Evolutionary conservation across 2,888 invertebrate genomes (phyloP), one percentile per base, ranked within the genome.

Genomic region (Mythimna loreyi): DNA sequence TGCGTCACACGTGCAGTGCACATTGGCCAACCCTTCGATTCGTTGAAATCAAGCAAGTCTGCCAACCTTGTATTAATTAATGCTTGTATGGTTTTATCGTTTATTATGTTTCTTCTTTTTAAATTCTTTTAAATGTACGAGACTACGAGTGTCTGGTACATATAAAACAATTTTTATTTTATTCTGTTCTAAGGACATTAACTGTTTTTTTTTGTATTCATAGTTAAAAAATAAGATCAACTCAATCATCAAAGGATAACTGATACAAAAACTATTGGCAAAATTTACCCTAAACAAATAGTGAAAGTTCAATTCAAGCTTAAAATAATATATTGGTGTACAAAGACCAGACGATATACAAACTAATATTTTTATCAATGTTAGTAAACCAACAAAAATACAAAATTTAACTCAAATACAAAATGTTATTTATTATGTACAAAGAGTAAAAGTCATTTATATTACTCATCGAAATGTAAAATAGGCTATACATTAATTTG

Each of bases 1-100:
- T 92, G 91, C 93, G 93, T 93, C 93, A 93, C 70, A 67, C n/a
- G 75, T 83, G 80, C 63, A 75, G 58, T 72, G 83, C 70, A 71
- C 73, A 75, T 73, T 76, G 80, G 81, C 78, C 87, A 84, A 89
- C 92, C 92, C 91, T 91, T 85, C 79, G 82, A 72, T 87, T 85
- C 85, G 75, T 79, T 76, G 84, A 85, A 88, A 72, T 72, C 45
- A 61, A 56, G 28, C 77, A 61, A 57, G 36, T 64, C 45, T 30
- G 58, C 55, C 71, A 79, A 73, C 82, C 73, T 80, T 79, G 75
- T 19, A 73, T 73, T 73, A 75, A 75, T 80, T 69, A 73, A 75
- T 83, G 60, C 49, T 25, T 72, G 43, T 53, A 53, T 49, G 40
- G 23, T n/a, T 33, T 49, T 16, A 25, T 23, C 36, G 25, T 68